Evolutionary conservation across 2,888 invertebrate species (phyloP).

Genomic region (Frankliniella intonsa): DNA sequence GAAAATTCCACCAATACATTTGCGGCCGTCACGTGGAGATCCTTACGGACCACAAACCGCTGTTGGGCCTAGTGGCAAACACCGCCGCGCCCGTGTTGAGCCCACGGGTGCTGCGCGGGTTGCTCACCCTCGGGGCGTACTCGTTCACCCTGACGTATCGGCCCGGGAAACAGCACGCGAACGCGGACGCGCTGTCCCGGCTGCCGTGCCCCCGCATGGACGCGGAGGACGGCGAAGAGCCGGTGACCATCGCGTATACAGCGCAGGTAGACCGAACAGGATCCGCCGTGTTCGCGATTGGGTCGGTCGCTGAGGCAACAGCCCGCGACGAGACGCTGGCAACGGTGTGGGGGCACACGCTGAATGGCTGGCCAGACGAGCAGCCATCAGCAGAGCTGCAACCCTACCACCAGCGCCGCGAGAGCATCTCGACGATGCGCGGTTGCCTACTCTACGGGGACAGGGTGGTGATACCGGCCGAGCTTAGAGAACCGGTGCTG

Average conservation of each 20-base stretch:
- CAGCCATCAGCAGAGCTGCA: no score
- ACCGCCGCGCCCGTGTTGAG: background rate
- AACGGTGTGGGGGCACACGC: background rate
- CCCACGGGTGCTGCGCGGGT: background rate
- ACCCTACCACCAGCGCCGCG: no score
- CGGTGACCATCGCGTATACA: background rate
- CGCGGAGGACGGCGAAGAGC: background rate
- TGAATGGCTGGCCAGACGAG: background rate
- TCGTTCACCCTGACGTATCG: background rate
- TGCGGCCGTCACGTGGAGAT: background rate
- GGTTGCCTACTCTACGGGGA: no score
- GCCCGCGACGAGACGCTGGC: background rate
- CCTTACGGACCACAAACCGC: background rate
- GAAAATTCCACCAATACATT: constrained; percentile 45
- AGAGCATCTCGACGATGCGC: no score
- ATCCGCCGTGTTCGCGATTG: background rate
- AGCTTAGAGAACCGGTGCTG: no score
- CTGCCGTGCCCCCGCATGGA: background rate
- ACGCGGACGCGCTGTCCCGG: background rate
- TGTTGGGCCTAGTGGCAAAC: background rate
- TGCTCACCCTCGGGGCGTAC: background rate
- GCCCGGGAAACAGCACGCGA: background rate
- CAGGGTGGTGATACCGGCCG: no score
- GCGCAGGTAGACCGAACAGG: background rate
- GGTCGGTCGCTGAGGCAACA: background rate